Conservation (phyloP, 2,797 vertebrate species). For the Macroramphosus scolopax region DNA sequence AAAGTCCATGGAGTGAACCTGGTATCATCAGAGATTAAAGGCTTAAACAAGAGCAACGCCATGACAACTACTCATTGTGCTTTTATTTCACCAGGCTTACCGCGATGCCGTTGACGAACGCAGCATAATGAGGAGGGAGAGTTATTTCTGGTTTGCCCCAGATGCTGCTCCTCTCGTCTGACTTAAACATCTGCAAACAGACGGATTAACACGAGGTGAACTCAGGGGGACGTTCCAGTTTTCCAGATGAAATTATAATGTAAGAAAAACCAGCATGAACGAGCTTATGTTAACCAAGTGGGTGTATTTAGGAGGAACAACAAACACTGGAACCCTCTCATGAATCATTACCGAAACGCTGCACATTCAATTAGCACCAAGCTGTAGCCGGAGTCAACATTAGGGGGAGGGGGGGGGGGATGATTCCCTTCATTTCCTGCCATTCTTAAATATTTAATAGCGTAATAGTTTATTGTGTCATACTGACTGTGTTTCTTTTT, state of each 20-base stretch:
- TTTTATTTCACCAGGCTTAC: slow-evolving; percentile 72
- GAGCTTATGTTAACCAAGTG: no score
- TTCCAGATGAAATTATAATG: background rate
- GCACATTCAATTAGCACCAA: no score
- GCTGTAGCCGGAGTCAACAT: no score
- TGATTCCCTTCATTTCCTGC: no score
- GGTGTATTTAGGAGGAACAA: no score
- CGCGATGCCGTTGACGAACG: slow-evolving; percentile 91
- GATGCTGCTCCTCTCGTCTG: slow-evolving; percentile 79
- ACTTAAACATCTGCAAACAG: slow-evolving; percentile 79
- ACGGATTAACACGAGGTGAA: slow-evolving; percentile 4
- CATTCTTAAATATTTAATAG: no score
- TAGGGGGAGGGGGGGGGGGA: no score
- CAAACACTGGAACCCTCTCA: no score
- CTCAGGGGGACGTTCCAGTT: background rate
- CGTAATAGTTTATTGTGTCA: no score
- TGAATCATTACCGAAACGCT: no score
- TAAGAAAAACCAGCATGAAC: no score
- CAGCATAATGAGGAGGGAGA: slow-evolving; percentile 84
- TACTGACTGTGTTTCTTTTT: no score
- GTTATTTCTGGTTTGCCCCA: slow-evolving; percentile 82
- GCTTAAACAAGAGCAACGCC: background rate
- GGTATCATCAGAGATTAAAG: background rate
- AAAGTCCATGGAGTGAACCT: slow-evolving; percentile 98
- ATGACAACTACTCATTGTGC: background rate